These are phyloP conservation scores for Ifrita kowaldi DNA, from an alignment of 2,113 vertebrate species.

Conservation along the genomic window DNA sequence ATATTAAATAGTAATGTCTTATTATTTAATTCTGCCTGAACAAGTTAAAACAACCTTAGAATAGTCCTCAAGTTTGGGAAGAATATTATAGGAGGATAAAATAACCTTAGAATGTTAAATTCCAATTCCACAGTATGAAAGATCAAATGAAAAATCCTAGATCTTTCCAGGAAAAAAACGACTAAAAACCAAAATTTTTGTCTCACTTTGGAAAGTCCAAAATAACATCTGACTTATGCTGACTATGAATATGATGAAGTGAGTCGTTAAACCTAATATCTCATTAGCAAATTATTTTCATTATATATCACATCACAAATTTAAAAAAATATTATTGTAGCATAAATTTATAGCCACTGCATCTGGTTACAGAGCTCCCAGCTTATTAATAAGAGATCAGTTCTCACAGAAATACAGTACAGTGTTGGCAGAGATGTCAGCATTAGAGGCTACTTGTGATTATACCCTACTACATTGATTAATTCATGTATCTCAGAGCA, in stretches of 20 bases:
- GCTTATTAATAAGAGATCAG: neutral
- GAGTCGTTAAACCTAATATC: neutral
- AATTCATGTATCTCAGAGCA: neutral
- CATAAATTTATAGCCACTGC: neutral
- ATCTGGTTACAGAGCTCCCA: neutral
- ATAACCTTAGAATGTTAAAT: neutral
- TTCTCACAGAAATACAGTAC: neutral
- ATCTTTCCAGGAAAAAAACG: accelerated
- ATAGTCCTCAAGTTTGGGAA: neutral
- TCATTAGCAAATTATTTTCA: neutral
- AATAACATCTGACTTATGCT: neutral
- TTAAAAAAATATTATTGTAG: neutral
- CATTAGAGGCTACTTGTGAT: neutral
- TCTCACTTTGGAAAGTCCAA: neutral
- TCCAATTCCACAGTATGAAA: neutral
- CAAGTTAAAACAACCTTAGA: neutral
- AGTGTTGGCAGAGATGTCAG: neutral
- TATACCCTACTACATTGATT: neutral
- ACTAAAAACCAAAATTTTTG: neutral
- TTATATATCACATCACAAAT: neutral
- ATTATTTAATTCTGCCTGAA: neutral
- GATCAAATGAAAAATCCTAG: neutral
- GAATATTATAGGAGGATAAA: neutral
- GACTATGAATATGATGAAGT: neutral
- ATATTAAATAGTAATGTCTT: neutral